These are phyloP conservation scores for Paraescarpia echinospica DNA, from an alignment of 1,140 invertebrate genomes.

Conservation along the genomic window DNA sequence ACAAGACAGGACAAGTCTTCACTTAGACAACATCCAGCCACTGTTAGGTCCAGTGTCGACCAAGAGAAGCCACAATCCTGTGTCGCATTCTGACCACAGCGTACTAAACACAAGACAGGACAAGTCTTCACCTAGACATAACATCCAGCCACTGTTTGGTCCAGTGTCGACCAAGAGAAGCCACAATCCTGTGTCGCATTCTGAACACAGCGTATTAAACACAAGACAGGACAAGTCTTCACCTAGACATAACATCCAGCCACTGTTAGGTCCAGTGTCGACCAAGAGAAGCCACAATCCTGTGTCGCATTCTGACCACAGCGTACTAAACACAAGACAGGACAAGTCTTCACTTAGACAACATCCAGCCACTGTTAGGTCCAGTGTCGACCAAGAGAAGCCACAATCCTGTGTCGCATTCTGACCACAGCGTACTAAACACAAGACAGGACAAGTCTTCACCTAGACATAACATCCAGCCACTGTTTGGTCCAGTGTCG, in stretches of 20 bases:
- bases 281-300: not conserved
- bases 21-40: no score
- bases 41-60: not conserved
- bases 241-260: no score
- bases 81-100: not conserved
- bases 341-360: not conserved
- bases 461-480: no score
- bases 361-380: not conserved
- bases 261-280: not conserved
- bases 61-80: not conserved
- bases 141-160: not conserved
- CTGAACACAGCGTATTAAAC: not conserved
- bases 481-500: not conserved
- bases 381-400: not conserved
- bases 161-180: not conserved
- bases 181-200: not conserved
- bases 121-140: no score
- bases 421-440: not conserved
- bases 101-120: not conserved
- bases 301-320: not conserved
- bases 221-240: not conserved
- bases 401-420: not conserved
- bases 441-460: not conserved
- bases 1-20: not conserved
- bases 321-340: not conserved